Evolutionary conservation across 2,888 invertebrate genomes (phyloP), one percentile per base, ranked within the genome.

Genomic region (Dicranocentrus wangi): DNA sequence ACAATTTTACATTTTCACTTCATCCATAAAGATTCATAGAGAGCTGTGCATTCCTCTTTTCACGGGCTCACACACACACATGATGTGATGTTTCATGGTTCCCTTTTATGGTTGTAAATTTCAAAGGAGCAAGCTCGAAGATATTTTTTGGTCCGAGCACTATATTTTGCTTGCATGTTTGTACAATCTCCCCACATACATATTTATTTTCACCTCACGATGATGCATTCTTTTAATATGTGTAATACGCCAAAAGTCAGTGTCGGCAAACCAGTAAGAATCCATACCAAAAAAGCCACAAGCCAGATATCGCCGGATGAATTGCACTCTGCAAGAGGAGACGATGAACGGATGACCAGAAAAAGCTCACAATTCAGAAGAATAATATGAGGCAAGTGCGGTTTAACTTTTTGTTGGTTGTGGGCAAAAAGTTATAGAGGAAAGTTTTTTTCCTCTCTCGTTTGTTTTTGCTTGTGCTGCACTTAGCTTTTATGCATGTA

Each of bases 211-310:
- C 43, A 43, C 43, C 43, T 43, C n/a, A n/a, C 2, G n/a, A 43
- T 8, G 39, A 39, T 39, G 39, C 39, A 28, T 63, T 32, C 39
- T 63, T 32, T 63, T 63, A 39, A 39, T 39, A 39, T 8, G 13
- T 39, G 39, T 39, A 39, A 39, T 39, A 25, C 39, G 55, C 55
- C 10, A 8, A 55, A 42, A 63, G 3, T 19, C 8, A 19, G n/a
- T 39, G 19, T 63, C 19, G 17, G 7, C 8, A 25, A 27, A 27
- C 25, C 13, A 68, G 27, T n/a, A 68, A 27, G 25, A 47, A 71
- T 58, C 25, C 58, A 70, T 58, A 70, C 70, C 70, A 63, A 63
- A 73, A 72, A 63, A 21, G 51, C 73, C 53, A 73, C 65, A 73
- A 73, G 73, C 63, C 65, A 42, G 75, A 28, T 39, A 5, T 5